Conservation (phyloP, 2,888 invertebrate species). For the Papilio gigon region DNA sequence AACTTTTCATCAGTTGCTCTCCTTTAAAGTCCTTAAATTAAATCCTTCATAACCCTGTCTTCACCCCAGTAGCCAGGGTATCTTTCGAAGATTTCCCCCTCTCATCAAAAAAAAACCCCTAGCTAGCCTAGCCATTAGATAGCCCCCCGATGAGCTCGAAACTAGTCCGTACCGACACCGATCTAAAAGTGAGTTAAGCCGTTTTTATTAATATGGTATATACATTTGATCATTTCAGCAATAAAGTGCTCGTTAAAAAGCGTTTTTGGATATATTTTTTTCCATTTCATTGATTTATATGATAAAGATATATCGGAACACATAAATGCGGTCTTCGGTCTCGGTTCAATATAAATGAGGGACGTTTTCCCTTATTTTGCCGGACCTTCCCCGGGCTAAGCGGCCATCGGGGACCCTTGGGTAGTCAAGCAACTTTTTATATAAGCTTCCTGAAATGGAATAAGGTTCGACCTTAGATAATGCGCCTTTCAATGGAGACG, state of each 20-base stretch:
- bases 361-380: slow-evolving; percentile 70
- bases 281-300: slow-evolving; percentile 45
- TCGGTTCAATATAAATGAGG: slow-evolving; percentile 75
- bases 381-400: slow-evolving; percentile 67
- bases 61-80: too few species aligned
- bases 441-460: slow-evolving; percentile 58
- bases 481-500: slow-evolving; percentile 59
- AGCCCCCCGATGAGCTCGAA: too few species aligned
- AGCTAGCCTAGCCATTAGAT: too few species aligned
- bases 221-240: background rate
- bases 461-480: slow-evolving; percentile 60
- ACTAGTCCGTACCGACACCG: too few species aligned
- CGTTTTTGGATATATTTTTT: slow-evolving; percentile 10
- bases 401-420: slow-evolving; percentile 67
- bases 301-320: slow-evolving; percentile 45
- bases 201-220: background rate
- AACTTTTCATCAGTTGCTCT: too few species aligned
- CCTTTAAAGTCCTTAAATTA: too few species aligned
- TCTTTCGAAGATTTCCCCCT: too few species aligned
- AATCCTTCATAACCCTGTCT: too few species aligned
- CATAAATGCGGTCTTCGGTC: slow-evolving; percentile 52
- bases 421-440: slow-evolving; percentile 62
- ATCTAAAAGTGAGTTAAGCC: too few species aligned
- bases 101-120: too few species aligned
- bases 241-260: background rate